These are phyloP conservation scores for Acheta domesticus DNA, from an alignment of 2,888 invertebrate species.

Conservation along the genomic window DNA sequence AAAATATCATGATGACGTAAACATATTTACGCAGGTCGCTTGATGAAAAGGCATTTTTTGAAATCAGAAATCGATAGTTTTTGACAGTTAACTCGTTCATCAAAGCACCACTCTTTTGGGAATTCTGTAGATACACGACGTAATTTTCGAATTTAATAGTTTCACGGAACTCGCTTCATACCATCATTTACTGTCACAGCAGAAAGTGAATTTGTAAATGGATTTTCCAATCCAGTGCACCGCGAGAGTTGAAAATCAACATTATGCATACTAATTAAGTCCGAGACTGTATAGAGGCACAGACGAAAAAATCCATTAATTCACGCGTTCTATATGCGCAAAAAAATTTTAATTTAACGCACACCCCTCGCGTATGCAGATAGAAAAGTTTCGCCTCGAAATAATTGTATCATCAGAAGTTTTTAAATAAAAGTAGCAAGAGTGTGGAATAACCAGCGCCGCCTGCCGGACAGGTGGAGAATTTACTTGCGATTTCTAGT, in stretches of 20 bases:
- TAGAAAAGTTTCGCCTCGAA: conserved; percentile 1
- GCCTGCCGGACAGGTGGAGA: neutral
- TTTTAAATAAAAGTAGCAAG: neutral
- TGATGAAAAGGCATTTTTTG: neutral
- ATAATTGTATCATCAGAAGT: conserved; percentile 8
- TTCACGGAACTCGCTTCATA: neutral
- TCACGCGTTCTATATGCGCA: conserved; percentile 1
- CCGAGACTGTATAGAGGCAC: neutral
- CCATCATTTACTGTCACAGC: conserved; percentile 10
- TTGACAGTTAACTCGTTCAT: neutral
- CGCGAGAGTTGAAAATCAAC: conserved; percentile 18
- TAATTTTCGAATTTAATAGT: neutral
- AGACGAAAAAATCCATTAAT: conserved; percentile 9
- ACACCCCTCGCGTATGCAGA: neutral
- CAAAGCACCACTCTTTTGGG: neutral
- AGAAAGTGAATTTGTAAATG: conserved; percentile 18
- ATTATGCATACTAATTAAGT: conserved; percentile 6
- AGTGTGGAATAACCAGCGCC: neutral
- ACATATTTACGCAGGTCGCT: neutral
- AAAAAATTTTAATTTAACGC: conserved; percentile 18
- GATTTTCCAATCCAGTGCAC: conserved; percentile 8
- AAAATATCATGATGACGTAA: no score
- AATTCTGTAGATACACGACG: neutral
- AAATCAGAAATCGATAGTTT: neutral
- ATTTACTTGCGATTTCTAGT: neutral